Percentiles rank a stretch among this genome's conserved stretches.
These are phyloP conservation scores for Kradibia gibbosae DNA, from an alignment of 1,140 invertebrate species.

Conservation along the genomic window DNA sequence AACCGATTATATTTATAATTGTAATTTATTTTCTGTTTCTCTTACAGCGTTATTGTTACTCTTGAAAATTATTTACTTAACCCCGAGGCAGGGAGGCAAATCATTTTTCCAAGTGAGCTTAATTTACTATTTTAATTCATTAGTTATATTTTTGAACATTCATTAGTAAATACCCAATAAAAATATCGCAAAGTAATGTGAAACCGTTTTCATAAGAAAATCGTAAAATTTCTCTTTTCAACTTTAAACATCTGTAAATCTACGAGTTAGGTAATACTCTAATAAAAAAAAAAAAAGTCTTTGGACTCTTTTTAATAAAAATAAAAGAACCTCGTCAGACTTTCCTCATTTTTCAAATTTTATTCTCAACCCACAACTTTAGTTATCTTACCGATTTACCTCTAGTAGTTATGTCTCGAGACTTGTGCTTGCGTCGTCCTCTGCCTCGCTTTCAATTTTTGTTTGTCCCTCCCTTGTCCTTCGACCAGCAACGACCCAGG, in stretches of 20 bases:
- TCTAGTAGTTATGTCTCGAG: conserved; percentile 5
- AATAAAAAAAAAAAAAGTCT: not conserved
- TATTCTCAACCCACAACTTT: not conserved
- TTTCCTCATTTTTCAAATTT: not conserved
- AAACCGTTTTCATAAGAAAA: not conserved
- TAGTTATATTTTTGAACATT: too few relatives aligned
- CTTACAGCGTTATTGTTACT: not conserved
- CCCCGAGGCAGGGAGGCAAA: too few relatives aligned
- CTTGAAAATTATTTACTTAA: not conserved
- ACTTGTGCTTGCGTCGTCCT: conserved; percentile 7
- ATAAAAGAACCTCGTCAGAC: not conserved
- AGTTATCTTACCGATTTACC: conserved; percentile 28
- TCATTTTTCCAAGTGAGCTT: too few relatives aligned
- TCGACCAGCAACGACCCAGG: conserved; percentile 33
- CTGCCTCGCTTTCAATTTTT: conserved; percentile 32
- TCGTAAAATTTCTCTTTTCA: too few relatives aligned
- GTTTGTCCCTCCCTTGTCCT: conserved; percentile 22
- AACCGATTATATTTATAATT: not conserved
- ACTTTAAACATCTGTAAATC: not conserved
- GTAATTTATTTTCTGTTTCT: not conserved
- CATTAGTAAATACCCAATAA: not conserved
- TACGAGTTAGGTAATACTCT: not conserved
- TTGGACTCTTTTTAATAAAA: not conserved
- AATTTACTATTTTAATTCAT: too few relatives aligned
- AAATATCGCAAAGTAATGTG: too few relatives aligned